These are phyloP conservation scores for Catharus bicknelli DNA, from an alignment of 2,113 vertebrate genomes.

Conservation along the genomic window DNA sequence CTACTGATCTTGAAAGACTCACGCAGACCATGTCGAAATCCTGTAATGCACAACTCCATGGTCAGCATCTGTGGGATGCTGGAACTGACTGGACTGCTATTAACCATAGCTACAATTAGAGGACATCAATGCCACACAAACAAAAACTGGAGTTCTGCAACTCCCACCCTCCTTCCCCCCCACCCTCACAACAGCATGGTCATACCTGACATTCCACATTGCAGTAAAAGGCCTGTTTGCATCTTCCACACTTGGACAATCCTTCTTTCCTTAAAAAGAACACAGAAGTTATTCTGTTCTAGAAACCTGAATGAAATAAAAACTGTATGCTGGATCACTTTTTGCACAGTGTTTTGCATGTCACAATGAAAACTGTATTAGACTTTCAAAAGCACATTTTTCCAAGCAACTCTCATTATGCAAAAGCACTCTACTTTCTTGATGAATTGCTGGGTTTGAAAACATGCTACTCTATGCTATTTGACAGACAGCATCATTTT, in stretches of 20 bases:
- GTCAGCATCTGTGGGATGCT: background rate
- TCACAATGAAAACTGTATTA: background rate
- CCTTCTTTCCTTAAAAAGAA: conserved; percentile 85
- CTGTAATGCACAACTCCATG: background rate
- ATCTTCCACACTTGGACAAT: conserved; percentile 94
- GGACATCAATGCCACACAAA: background rate
- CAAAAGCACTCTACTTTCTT: background rate
- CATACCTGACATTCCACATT: conserved; percentile 92
- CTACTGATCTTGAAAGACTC: conserved; percentile 48
- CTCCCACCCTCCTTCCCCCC: background rate
- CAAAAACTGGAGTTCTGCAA: background rate
- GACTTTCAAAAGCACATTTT: background rate
- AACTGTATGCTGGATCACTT: background rate
- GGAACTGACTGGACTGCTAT: background rate
- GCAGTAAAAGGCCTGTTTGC: conserved; percentile 97
- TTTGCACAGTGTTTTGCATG: background rate
- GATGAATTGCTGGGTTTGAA: background rate
- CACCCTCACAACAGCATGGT: background rate
- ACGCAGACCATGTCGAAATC: conserved; percentile 3
- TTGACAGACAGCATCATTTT: background rate
- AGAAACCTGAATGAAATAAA: conserved; percentile 1
- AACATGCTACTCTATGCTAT: background rate
- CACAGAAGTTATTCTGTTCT: conserved; percentile 23
- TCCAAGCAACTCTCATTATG: background rate
- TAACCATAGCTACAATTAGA: background rate